Evolutionary conservation across 2,888 invertebrate genomes (phyloP), one percentile per base, ranked within the genome.

Genomic region (Amphimallon solstitiale): DNA sequence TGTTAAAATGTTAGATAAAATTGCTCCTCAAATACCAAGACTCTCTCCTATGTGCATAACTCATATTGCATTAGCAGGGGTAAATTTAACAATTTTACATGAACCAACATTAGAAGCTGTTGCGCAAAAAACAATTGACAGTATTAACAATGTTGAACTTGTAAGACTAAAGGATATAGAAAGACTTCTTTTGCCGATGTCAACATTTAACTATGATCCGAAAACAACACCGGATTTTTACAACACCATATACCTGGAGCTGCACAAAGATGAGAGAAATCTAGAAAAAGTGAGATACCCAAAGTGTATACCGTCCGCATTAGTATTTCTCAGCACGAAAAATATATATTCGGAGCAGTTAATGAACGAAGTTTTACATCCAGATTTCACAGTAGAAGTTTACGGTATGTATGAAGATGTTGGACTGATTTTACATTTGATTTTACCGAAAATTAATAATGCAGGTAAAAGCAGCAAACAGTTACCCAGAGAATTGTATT

Each of bases 141-240:
- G 86, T 23, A 76, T 91, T 0, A 69, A 82, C 2, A 68, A 77
- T 62, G 34, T 68, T 2, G 66, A 74, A n/a, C 67, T 68, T 37
- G 73, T 80, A 1, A 70, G 76, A 68, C 51, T 92, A 0, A 94
- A 94, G 81, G 93, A 94, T 76, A 81, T 93, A 29, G 93, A 93
- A 80, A 85, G 92, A 72, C 80, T 92, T 6, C 80, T 88, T 2
- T 84, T 90, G 67, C 85, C 86, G 0, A 85, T 88, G 75, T 86
- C 87, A 1, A 85, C 88, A 75, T 90, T 90, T 70, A 86, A 90
- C 77, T 85, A 84, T 62, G 79, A 81, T 65, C 88, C 88, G 10
- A 72, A 83, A 56, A 85, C 84, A 9, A 80, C 84, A 35, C 85
- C 88, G 66, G 73, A 88, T 9, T 86, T 82, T 63, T 63, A 81